Base-by-base conservation (phyloP, 2,797 vertebrate species). In the Naso thynnoides region DNA sequence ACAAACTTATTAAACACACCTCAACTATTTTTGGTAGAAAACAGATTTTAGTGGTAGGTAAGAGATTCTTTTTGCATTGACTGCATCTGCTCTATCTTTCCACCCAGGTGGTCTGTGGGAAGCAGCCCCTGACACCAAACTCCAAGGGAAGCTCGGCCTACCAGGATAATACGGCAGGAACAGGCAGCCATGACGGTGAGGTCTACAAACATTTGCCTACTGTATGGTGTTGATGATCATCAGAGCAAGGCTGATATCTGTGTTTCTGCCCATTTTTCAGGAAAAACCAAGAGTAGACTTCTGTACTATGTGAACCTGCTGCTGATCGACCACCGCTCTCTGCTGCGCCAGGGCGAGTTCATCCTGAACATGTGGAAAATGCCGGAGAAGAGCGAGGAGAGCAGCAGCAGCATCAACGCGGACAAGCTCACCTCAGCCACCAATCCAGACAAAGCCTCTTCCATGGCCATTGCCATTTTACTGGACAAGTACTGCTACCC, bases 321-420 rank as follows among this genome's bases (percentile, higher is more conserved):
- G 74, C 87, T 99, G 69, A 95, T 99, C 59, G 98, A 99, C 91
- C 98, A 99, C 86, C 96, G 97, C 53, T 99, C 96, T 21, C 94
- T 99, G 77, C 95, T 99, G 5, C 95, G 98, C 47, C 97, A 96
- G 58, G 98, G 98, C 0, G 97, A 99, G 79, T 99, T 98, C 21
- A 95, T 99, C 65, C 96, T 99, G 27, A 97, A 99, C 91, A 99
- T 99, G 98, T 99, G 98, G 98, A 98, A 97, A 84, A 96, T 99
- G 90, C 95, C 97, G 0, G 97, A 97, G 74, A 99, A 99, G 82
- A 96, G 92, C 1, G 97, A 99, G 76, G 98, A 99, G 55, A 97
- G 97, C 89, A 96, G 97, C 88, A 96, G 97, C 74, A 99, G 96
- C 83, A 95, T 98, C 81, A 99, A 96, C 39, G 98, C 98, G 0